phyloP scores from a whole-genome alignment of 1,140 invertebrate species.

The Calephelis virginiensis region DNA sequence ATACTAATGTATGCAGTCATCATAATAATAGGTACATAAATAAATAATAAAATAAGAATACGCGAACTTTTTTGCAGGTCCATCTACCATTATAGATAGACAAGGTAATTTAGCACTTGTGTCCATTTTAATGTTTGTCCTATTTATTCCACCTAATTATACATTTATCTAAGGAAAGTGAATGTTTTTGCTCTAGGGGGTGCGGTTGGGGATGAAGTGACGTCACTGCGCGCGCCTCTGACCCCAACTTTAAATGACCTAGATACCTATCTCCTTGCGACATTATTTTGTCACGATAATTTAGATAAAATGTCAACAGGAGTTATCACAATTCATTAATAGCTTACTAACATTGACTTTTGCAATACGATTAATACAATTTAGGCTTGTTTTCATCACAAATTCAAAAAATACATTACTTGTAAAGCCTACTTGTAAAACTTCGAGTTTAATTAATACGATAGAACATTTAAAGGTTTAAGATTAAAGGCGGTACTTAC shows the following conservation, averaged over 20 bases:
- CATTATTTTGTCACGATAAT: conserved; percentile 37
- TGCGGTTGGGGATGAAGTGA: conserved; percentile 46
- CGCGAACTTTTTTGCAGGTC: too few species aligned
- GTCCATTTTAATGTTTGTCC: neutral
- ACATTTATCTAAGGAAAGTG: conserved; percentile 42
- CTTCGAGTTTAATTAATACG: neutral
- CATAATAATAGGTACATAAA: too few species aligned
- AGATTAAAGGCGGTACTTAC: conserved; percentile 41
- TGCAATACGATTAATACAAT: too few species aligned
- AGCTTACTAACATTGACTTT: neutral
- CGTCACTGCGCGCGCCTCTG: conserved; percentile 62
- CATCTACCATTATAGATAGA: too few species aligned
- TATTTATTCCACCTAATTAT: conserved; percentile 27
- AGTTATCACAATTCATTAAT: conserved; percentile 24
- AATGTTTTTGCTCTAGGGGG: conserved; percentile 46
- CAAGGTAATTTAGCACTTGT: too few species aligned
- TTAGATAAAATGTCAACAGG: conserved; percentile 61
- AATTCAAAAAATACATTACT: too few species aligned
- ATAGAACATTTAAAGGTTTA: neutral
- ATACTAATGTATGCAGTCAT: too few species aligned
- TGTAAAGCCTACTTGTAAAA: too few species aligned
- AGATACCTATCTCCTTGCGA: conserved; percentile 51
- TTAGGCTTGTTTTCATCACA: too few species aligned
- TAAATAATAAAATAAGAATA: too few species aligned
- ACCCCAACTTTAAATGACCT: conserved; percentile 50